Evolutionary conservation across 2,888 invertebrate genomes (phyloP).

Genomic region (Amblyteles armatorius): DNA sequence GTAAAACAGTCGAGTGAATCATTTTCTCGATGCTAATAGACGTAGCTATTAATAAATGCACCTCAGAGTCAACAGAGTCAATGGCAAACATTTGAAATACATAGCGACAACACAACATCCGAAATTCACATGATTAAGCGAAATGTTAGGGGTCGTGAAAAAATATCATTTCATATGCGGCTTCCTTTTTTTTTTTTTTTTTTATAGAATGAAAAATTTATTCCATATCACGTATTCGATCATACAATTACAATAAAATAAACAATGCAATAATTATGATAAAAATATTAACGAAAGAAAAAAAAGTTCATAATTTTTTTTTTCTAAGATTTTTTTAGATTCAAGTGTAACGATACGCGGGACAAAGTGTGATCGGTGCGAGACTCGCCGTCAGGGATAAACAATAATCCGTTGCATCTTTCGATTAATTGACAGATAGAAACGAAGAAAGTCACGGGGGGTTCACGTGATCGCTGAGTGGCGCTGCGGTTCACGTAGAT

Average conservation of each 20-base stretch:
- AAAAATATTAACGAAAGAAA: no score
- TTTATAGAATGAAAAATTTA: background rate
- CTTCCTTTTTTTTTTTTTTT: background rate
- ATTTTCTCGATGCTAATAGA: slow-evolving; percentile 39
- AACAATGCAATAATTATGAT: no score
- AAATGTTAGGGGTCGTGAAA: background rate
- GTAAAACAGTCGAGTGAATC: slow-evolving; percentile 47
- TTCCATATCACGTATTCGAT: no score
- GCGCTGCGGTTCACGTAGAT: background rate
- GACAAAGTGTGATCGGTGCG: no score
- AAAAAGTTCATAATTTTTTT: no score
- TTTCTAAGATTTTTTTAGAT: no score
- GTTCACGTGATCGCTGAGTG: slow-evolving; percentile 17
- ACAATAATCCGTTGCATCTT: background rate
- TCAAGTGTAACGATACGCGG: no score
- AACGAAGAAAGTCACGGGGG: background rate
- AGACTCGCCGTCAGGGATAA: no score
- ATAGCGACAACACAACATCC: background rate
- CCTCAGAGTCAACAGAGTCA: background rate
- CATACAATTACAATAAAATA: no score
- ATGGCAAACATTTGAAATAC: background rate
- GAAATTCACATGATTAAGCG: background rate
- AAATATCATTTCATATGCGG: background rate
- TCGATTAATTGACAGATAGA: slow-evolving; percentile 13
- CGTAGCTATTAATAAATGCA: slow-evolving; percentile 38